Evolutionary conservation across 2,888 invertebrate species (phyloP).

Genomic region (Bursaphelenchus okinawaensis): DNA sequence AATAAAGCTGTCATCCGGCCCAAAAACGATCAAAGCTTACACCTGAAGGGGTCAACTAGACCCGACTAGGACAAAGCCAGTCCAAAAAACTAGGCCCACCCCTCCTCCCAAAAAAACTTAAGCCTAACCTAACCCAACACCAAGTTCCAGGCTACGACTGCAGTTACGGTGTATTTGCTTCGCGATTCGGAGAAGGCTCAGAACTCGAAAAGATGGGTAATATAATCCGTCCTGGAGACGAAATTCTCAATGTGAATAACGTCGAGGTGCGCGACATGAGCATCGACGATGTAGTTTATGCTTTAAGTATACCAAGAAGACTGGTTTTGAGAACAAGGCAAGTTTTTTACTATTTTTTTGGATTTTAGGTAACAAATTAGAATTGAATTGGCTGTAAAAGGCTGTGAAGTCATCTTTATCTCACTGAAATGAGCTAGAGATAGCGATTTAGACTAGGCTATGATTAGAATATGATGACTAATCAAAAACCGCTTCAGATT

Average conservation of each 20-base stretch:
- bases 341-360: slow-evolving; percentile 1
- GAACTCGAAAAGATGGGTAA: slow-evolving; percentile 73
- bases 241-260: slow-evolving; percentile 92
- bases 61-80: too few relatives aligned
- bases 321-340: slow-evolving; percentile 84
- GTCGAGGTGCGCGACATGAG: slow-evolving; percentile 97
- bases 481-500: slow-evolving; percentile 31
- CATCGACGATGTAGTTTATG: slow-evolving; percentile 91
- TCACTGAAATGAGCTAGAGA: too few relatives aligned
- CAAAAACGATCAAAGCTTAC: too few relatives aligned
- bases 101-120: too few relatives aligned
- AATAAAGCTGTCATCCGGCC: too few relatives aligned
- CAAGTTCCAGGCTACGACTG: slow-evolving; percentile 69
- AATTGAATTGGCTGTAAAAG: too few relatives aligned
- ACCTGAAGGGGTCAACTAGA: too few relatives aligned
- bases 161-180: slow-evolving; percentile 94
- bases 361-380: too few relatives aligned
- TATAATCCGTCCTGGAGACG: slow-evolving; percentile 89
- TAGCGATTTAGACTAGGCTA: too few relatives aligned
- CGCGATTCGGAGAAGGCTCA: slow-evolving; percentile 76
- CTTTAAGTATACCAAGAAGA: slow-evolving; percentile 95
- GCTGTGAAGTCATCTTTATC: too few relatives aligned
- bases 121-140: too few relatives aligned
- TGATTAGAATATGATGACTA: background rate
- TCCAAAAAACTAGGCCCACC: too few relatives aligned